These are phyloP conservation scores for Junonia oenone DNA, from an alignment of 2,888 invertebrate species.

Conservation along the genomic window DNA sequence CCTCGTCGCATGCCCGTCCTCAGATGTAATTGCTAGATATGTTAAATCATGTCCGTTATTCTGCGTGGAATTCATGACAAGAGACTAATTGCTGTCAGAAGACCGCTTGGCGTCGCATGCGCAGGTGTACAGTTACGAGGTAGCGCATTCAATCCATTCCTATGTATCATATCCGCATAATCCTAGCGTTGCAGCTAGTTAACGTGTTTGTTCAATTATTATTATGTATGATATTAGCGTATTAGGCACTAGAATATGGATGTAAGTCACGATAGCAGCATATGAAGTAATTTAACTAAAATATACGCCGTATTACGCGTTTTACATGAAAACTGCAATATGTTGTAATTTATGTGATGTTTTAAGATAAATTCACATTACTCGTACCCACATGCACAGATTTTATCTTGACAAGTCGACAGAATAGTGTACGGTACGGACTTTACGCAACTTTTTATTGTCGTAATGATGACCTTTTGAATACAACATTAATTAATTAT, in stretches of 20 bases:
- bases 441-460: slow-evolving; percentile 6
- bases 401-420: background rate
- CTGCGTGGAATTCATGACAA: slow-evolving; percentile 46
- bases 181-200: background rate
- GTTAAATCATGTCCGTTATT: slow-evolving; percentile 26
- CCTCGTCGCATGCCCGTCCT: slow-evolving; percentile 22
- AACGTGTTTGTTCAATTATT: background rate
- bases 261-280: background rate
- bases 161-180: slow-evolving; percentile 14
- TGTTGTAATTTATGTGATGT: background rate
- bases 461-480: background rate
- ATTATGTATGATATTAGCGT: background rate
- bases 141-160: slow-evolving; percentile 26
- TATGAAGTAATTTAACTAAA: background rate
- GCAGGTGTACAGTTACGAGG: slow-evolving; percentile 53
- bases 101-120: slow-evolving; percentile 59
- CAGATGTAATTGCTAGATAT: slow-evolving; percentile 28
- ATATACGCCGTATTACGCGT: background rate
- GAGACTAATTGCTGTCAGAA: slow-evolving; percentile 57
- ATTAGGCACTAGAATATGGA: background rate
- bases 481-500: background rate
- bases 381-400: background rate
- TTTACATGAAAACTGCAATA: background rate
- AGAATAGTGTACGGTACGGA: background rate
- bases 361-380: background rate